phyloP scores from a whole-genome alignment of 2,113 vertebrate genomes.

The Oophaga pumilio region DNA sequence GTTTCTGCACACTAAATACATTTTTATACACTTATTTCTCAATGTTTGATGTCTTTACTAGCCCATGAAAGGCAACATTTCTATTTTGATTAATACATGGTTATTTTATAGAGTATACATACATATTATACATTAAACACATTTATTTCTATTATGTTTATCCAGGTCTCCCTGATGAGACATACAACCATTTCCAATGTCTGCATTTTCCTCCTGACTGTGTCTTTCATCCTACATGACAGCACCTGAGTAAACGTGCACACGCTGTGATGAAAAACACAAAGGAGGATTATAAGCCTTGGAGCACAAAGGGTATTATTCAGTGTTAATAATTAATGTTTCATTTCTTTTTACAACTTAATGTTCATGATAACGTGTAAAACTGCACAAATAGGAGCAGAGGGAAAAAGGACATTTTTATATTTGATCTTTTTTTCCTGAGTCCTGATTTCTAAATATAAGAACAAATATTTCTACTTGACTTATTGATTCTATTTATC shows the following conservation, averaged over 20 bases:
- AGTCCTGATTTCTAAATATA: not conserved
- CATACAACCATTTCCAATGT: not conserved
- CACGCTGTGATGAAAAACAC: conserved; percentile 3
- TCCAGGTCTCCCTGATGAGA: not conserved
- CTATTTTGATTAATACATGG: not conserved
- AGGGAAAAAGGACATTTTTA: not conserved
- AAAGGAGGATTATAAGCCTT: not conserved
- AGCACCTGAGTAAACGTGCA: not conserved
- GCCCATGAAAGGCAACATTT: not conserved
- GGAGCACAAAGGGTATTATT: not conserved
- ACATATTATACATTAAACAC: conserved; percentile 1
- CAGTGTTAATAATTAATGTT: conserved; percentile 24
- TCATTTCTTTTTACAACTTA: conserved; percentile 27
- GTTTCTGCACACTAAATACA: too few species aligned
- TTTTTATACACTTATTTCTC: not conserved
- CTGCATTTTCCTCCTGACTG: conserved; percentile 13
- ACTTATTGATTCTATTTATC: not conserved
- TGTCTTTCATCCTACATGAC: not conserved
- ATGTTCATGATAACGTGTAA: not conserved
- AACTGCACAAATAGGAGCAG: not conserved
- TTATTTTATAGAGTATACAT: conserved; percentile 4
- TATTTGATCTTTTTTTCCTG: too few species aligned
- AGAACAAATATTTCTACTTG: not conserved
- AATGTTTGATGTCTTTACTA: not conserved
- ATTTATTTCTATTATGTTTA: not conserved